phyloP scores from a whole-genome alignment of 2,113 vertebrate species.

The Vicugna pacos region DNA sequence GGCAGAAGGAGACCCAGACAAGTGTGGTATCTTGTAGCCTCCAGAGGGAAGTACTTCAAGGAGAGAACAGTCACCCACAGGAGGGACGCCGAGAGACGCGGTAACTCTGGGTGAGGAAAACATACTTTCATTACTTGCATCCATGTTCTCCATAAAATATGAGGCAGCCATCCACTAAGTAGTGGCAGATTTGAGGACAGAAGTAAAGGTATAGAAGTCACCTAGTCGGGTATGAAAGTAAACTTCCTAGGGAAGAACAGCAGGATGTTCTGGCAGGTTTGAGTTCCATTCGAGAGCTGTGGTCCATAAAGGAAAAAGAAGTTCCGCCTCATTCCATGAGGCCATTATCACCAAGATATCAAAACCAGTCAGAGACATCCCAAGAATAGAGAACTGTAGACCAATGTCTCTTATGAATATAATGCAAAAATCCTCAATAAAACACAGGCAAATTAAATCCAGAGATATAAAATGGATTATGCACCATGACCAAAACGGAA shows the following conservation, averaged over 20 bases:
- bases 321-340: not conserved
- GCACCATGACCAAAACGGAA: not conserved
- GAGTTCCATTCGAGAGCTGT: not conserved
- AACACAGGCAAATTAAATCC: not conserved
- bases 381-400: not conserved
- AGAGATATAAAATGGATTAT: not conserved
- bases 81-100: not conserved
- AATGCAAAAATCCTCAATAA: not conserved
- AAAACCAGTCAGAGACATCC: not conserved
- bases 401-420: not conserved
- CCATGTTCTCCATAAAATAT: not conserved
- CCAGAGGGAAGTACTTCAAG: not conserved
- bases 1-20: not conserved
- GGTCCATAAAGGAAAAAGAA: not conserved
- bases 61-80: not conserved
- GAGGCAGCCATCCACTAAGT: not conserved
- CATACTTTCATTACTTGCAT: not conserved
- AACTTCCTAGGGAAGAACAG: not conserved
- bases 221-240: not conserved
- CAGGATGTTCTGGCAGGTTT: not conserved
- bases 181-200: not conserved
- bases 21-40: not conserved
- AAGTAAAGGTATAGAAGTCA: not conserved
- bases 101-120: not conserved
- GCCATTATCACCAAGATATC: not conserved